Evolutionary conservation across 2,113 vertebrate genomes (phyloP).

Genomic region (Hyla sarda): DNA sequence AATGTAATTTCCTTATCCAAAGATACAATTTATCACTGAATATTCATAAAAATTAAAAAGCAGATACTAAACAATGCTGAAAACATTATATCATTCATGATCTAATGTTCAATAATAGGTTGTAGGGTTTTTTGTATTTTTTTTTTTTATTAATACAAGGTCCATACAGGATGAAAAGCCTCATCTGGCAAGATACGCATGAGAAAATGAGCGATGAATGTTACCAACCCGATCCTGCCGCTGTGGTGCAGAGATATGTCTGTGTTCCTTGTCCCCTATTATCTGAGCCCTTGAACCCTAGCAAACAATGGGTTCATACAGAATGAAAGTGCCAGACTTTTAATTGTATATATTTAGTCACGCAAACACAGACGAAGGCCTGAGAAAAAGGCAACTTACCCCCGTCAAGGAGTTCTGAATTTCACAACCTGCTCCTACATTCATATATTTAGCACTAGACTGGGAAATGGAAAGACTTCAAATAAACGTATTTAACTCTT

Average conservation of each 20-base stretch:
- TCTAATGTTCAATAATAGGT: not conserved
- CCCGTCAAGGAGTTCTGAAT: constrained; percentile 91
- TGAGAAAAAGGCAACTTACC: constrained; percentile 98
- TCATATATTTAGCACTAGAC: not conserved
- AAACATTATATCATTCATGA: not conserved
- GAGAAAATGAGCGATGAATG: constrained; percentile 90
- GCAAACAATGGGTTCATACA: constrained; percentile 98
- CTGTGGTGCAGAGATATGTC: constrained; percentile 80
- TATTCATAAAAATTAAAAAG: not conserved
- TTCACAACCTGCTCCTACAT: constrained; percentile 82
- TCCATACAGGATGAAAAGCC: constrained; percentile 46
- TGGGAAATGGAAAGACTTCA: not conserved
- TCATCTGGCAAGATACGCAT: constrained; percentile 71
- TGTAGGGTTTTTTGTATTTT: not conserved
- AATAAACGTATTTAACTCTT: not conserved
- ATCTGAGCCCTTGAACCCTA: constrained; percentile 98
- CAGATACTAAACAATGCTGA: not conserved
- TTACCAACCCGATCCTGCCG: constrained; percentile 85
- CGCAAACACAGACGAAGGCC: constrained; percentile 99
- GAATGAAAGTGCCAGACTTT: constrained; percentile 95
- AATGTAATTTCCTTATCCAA: not conserved
- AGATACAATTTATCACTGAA: not conserved
- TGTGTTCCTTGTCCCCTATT: constrained; percentile 94
- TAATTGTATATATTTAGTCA: constrained; percentile 99
- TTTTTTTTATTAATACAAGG: constrained; percentile 21